Evolutionary conservation across 2,113 vertebrate species (phyloP).

Genomic region (Ophiodon elongatus): DNA sequence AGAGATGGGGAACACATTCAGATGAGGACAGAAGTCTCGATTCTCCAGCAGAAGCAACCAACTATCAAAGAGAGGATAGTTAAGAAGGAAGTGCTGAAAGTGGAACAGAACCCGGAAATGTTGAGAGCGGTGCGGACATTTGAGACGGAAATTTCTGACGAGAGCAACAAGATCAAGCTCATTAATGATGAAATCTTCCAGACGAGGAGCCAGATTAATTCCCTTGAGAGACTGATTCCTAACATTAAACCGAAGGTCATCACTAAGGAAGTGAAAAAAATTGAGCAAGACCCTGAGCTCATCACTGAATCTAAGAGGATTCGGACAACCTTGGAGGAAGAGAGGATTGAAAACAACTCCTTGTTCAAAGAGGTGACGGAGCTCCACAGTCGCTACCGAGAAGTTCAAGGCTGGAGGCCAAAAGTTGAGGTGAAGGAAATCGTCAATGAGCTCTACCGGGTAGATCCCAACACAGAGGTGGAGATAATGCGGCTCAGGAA

Average conservation of each 20-base stretch:
- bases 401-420: conserved; percentile 84
- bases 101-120: conserved; percentile 93
- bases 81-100: conserved; percentile 92
- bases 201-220: conserved; percentile 85
- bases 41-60: conserved; percentile 88
- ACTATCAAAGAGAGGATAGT: conserved; percentile 91
- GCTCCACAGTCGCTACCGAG: conserved; percentile 83
- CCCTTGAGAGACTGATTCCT: conserved; percentile 90
- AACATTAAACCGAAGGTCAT: conserved; percentile 91
- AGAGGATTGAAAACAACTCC: conserved; percentile 79
- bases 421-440: conserved; percentile 92
- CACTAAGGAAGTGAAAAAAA: conserved; percentile 92
- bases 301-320: conserved; percentile 86
- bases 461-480: conserved; percentile 90
- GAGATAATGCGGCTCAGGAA: conserved; percentile 88
- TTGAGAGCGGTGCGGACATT: conserved; percentile 85
- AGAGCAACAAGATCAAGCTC: conserved; percentile 80
- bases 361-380: conserved; percentile 83
- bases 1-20: conserved; percentile 80
- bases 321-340: conserved; percentile 82
- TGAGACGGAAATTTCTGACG: conserved; percentile 87
- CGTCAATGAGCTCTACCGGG: conserved; percentile 89
- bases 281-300: conserved; percentile 92
- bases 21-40: conserved; percentile 86
- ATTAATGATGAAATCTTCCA: conserved; percentile 84